Evolutionary conservation across 2,888 invertebrate genomes (phyloP).

Genomic region (Silvanus unidentatus): DNA sequence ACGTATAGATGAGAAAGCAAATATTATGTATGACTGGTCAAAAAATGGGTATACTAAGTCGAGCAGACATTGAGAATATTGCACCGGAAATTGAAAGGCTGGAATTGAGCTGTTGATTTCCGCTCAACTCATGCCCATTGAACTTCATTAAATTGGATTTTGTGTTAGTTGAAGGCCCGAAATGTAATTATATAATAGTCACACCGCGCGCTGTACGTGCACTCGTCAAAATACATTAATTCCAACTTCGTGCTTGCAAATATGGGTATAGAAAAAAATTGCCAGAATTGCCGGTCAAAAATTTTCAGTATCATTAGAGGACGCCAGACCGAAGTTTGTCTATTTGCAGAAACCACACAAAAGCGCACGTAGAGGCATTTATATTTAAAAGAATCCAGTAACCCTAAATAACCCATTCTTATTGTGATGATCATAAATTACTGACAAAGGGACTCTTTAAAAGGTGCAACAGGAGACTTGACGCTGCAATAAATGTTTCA

Average conservation of each 20-base stretch:
- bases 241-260: no score
- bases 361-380: constrained; percentile 6
- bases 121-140: constrained; percentile 26
- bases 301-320: not conserved
- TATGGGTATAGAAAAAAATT: no score
- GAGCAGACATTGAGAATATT: constrained; percentile 26
- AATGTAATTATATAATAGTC: constrained; percentile 4
- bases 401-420: constrained; percentile 29
- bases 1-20: not conserved
- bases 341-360: constrained; percentile 4
- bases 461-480: constrained; percentile 29
- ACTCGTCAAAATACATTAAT: no score
- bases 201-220: not conserved
- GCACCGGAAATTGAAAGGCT: constrained; percentile 41
- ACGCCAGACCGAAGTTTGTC: no score
- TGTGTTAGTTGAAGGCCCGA: not conserved
- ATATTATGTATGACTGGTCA: not conserved
- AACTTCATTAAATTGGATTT: constrained; percentile 26
- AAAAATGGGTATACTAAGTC: constrained; percentile 4
- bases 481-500: constrained; percentile 20
- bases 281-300: not conserved
- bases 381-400: constrained; percentile 26
- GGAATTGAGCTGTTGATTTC: constrained; percentile 35
- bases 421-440: constrained; percentile 35
- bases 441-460: constrained; percentile 24